Base-by-base conservation (phyloP, 2,797 vertebrate species). In the Oryzias sinensis region DNA sequence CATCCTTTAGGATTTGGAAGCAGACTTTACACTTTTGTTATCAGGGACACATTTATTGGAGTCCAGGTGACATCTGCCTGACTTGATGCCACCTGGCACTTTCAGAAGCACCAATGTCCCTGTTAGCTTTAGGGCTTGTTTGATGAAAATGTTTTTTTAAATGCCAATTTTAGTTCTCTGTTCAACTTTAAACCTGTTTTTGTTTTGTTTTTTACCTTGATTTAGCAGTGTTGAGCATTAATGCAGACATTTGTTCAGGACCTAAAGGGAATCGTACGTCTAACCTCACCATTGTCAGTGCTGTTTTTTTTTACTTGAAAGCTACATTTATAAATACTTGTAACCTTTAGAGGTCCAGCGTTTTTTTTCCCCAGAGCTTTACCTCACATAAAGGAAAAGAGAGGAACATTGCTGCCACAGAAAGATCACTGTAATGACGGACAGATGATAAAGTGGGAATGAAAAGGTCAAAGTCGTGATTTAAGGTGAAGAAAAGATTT, bases 401-500 rank as follows among this genome's bases (percentile, higher is more conserved):
- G 56, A 67, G 74, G 68, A 79, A 61, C 74, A 24, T 53, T 2
- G 9, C 41, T 51, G 74, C 67, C 82, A 76, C 82, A 29, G 56
- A 75, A 79, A 74, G 62, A 81, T 60, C 68, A 60, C 81, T 71
- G 27, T 48, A 62, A 49, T 84, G 86, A 90, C 74, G 70, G 82
- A 88, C 80, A 40, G 72, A 86, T 81, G 80, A 88, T 76, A 57
- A 70, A 81, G 60, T 70, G 67, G 72, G 70, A 84, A 76, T 67
- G 74, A 84, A 87, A 90, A 91, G 84, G 89, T 89, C 81, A 84
- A 51, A 52, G 42, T 62, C 47, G 55, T 83, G 85, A 87, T 89
- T 89, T 81, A 83, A 77, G 72, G 51, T 72, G 69, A 84, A 67
- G 56, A 67, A 62, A 80, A 76, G 84, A 70, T 64, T 76, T 76